Evolutionary conservation across 2,888 invertebrate genomes (phyloP), one percentile per base, ranked within the genome.

Genomic region (Trisateles emortualis): DNA sequence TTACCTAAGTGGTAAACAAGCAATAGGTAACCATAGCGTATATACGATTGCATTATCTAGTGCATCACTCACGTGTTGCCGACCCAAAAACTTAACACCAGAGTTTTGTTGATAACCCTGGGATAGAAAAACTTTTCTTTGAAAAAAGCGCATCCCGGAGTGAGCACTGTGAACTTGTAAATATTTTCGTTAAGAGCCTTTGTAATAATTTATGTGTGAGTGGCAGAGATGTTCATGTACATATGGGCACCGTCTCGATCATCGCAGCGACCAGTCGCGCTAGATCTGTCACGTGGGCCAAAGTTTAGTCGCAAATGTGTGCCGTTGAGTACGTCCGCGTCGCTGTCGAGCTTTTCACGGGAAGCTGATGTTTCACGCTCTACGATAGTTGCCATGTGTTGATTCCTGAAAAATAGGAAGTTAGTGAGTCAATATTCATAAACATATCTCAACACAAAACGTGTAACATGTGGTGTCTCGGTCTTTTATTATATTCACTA

Each of bases 201-300:
- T 29, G 13, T 9, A 3, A 24, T 43, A 38, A 40, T 48, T 72
- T 81, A 90, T 30, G 87, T 85, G 59, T 90, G 90, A 8, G 92
- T 85, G 35, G 93, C 87, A 11, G 93, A 90, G 75, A 93, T 90
- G 65, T 93, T 93, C 87, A 93, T 93, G 52, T 93, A 93, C 85
- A 92, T 81, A 68, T 92, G 93, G 0, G 88, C 86, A 3, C 79
- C 81, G 62, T 88, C 88, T 38, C 81, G 76, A 45, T 87, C 83
- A 74, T 90, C 87, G 68, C 84, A 84, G 49, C 84, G 81, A 9
- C 62, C 59, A 26, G 65, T 41, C 41, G 72, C 54, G 17, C 64
- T 55, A 39, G 73, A 47, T 26, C 82, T 79, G 41, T 86, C 88
- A 52, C 86, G 83, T 1, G 80, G 57, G 1, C 77, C 69, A 71